phyloP scores from a whole-genome alignment of 2,888 invertebrate genomes.

The Clostera curtula region DNA sequence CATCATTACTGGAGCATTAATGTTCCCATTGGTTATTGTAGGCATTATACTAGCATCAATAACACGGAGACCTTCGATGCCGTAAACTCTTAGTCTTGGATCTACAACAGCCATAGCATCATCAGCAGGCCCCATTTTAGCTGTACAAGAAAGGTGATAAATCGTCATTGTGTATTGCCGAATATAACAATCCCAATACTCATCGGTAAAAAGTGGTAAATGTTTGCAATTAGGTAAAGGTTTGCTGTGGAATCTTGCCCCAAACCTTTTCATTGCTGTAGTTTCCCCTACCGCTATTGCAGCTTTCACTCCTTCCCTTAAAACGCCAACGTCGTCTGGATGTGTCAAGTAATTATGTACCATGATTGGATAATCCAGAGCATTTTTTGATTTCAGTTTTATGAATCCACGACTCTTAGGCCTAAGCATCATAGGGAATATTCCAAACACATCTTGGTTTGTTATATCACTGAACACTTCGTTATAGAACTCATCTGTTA shows the following conservation, averaged over 20 bases:
- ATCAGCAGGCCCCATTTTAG: constrained; percentile 86
- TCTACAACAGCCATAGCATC: constrained; percentile 90
- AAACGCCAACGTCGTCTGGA: constrained; percentile 86
- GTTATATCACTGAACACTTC: constrained; percentile 83
- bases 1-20: constrained; percentile 91
- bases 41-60: constrained; percentile 94
- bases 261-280: constrained; percentile 84
- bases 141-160: constrained; percentile 88
- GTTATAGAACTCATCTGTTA: constrained; percentile 87
- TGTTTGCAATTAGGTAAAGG: constrained; percentile 89
- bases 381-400: constrained; percentile 80
- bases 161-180: constrained; percentile 91
- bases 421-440: constrained; percentile 92
- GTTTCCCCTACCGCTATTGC: constrained; percentile 88
- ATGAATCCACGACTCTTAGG: constrained; percentile 90
- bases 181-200: constrained; percentile 90
- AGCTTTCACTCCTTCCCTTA: constrained; percentile 91
- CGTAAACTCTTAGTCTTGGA: constrained; percentile 83
- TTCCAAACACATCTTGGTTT: constrained; percentile 84
- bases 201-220: constrained; percentile 83
- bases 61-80: constrained; percentile 84
- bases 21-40: constrained; percentile 88
- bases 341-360: constrained; percentile 94
- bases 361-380: constrained; percentile 87
- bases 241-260: constrained; percentile 83